phyloP scores from a whole-genome alignment of 2,888 invertebrate genomes.

The Heliconius hortense region DNA sequence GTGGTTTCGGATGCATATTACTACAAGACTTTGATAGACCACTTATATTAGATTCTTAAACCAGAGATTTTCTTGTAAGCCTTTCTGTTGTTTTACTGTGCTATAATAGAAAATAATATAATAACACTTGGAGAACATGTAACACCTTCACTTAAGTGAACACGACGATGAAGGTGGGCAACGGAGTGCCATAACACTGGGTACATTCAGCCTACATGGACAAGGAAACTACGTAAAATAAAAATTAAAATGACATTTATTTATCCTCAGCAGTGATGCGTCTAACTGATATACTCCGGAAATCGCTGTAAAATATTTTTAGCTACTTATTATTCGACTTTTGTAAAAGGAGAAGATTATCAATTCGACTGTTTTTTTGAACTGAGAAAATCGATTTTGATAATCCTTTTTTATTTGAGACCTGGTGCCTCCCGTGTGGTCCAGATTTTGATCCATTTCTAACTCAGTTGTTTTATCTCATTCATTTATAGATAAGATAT shows the following conservation, averaged over 20 bases:
- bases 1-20: slow-evolving; percentile 42
- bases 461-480: too few species aligned
- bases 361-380: too few species aligned
- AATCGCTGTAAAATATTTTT: background rate
- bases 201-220: background rate
- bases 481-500: too few species aligned
- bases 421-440: too few species aligned
- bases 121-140: too few species aligned
- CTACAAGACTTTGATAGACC: slow-evolving; percentile 34
- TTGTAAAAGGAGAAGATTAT: too few species aligned
- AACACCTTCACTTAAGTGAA: too few species aligned
- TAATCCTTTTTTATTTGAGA: too few species aligned
- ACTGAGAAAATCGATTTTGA: too few species aligned
- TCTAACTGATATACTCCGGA: background rate
- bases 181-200: background rate
- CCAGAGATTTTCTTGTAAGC: background rate
- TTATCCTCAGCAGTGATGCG: background rate
- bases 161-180: background rate
- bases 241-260: background rate
- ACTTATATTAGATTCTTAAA: slow-evolving; percentile 25
- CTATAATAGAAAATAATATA: background rate
- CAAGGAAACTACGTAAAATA: background rate
- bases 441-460: too few species aligned
- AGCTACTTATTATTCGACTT: background rate
- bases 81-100: background rate